Percentiles rank a stretch among this genome's conserved stretches.
These are phyloP conservation scores for Caenorhabditis doughertyi DNA, from an alignment of 2,888 invertebrate species.

Conservation along the genomic window DNA sequence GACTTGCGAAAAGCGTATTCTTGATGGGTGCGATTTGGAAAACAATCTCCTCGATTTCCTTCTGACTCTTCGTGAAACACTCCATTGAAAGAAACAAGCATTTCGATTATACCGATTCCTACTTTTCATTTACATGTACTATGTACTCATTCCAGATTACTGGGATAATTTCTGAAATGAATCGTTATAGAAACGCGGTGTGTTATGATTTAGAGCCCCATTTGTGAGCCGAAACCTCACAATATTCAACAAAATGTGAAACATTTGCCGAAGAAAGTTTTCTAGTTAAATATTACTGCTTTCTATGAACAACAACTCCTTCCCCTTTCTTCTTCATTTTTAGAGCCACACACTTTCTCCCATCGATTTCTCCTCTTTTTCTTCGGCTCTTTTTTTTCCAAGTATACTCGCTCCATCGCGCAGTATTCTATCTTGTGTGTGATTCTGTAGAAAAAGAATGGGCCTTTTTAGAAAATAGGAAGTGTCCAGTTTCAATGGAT, in stretches of 20 bases:
- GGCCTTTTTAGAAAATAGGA: too few species aligned
- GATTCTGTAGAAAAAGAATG: too few species aligned
- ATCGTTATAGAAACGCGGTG: background rate
- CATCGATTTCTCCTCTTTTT: constrained; percentile 43
- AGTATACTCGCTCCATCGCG: constrained; percentile 4
- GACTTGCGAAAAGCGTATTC: constrained; percentile 61
- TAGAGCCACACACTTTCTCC: background rate
- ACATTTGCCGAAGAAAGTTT: too few species aligned
- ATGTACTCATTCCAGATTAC: background rate
- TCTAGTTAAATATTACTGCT: too few species aligned
- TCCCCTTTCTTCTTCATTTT: constrained; percentile 5
- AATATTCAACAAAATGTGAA: too few species aligned
- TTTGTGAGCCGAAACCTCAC: background rate
- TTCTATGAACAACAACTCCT: too few species aligned
- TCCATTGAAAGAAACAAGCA: constrained; percentile 10
- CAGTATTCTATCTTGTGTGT: background rate
- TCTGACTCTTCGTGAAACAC: constrained; percentile 59
- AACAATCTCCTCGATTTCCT: constrained; percentile 59
- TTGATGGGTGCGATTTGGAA: constrained; percentile 63
- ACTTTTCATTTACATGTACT: constrained; percentile 21
- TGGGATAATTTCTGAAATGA: background rate
- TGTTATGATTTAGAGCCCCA: background rate
- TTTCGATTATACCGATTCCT: background rate
- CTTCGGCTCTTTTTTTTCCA: background rate
- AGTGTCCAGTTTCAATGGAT: constrained; percentile 9